phyloP scores from a whole-genome alignment of 1,140 invertebrate species.

The Drosophila lacteicornis region DNA sequence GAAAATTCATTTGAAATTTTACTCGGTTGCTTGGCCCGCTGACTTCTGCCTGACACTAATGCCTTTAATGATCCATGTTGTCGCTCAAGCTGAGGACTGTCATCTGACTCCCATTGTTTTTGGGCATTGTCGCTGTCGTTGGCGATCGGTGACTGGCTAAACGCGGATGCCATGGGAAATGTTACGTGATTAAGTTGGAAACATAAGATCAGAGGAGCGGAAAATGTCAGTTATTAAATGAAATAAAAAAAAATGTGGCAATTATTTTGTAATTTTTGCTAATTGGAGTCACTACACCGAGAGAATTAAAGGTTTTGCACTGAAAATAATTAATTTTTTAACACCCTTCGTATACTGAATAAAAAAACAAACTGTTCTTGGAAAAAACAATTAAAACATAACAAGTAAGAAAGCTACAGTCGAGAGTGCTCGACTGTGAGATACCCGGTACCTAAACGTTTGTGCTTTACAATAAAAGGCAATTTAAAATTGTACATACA shows the following conservation, averaged over 20 bases:
- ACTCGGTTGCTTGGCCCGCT: conserved; percentile 38
- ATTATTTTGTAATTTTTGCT: conserved; percentile 6
- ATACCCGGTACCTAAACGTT: too few relatives aligned
- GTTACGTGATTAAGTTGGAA: conserved; percentile 24
- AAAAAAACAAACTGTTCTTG: too few relatives aligned
- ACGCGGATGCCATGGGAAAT: conserved; percentile 28
- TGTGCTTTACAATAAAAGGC: too few relatives aligned
- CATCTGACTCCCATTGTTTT: conserved; percentile 51
- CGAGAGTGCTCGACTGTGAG: too few relatives aligned
- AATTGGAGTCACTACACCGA: not conserved
- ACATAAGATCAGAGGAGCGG: conserved; percentile 13
- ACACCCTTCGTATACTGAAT: too few relatives aligned
- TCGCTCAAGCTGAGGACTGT: conserved; percentile 44
- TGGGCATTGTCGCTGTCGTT: conserved; percentile 15
- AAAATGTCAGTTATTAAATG: conserved; percentile 23
- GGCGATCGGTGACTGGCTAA: conserved; percentile 39
- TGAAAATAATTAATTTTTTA: too few relatives aligned
- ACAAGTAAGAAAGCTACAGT: too few relatives aligned
- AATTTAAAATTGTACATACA: too few relatives aligned
- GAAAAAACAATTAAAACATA: too few relatives aligned
- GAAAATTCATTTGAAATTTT: conserved; percentile 40
- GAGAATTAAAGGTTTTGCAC: too few relatives aligned
- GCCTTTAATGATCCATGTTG: conserved; percentile 53
- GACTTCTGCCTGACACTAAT: conserved; percentile 52
- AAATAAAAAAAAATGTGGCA: not conserved